Evolutionary conservation across 2,888 invertebrate species (phyloP), one percentile per base, ranked within the genome.

Genomic region (Ichneumon xanthorius): DNA sequence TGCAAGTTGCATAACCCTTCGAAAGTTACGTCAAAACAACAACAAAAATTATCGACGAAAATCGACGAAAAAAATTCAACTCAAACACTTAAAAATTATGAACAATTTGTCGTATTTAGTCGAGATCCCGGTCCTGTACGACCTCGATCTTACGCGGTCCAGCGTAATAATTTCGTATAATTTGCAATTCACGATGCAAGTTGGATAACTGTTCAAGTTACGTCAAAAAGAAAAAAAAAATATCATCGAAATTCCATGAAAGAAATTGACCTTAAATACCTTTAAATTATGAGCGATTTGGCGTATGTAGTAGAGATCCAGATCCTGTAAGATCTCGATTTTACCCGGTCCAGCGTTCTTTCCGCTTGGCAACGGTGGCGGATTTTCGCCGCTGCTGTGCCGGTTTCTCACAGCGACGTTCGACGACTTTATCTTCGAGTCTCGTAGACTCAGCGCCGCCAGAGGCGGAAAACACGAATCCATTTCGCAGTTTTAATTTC

Each of bases 231-330:
- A 58, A 22, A 22, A 22, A 22, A 45, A 45, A 16, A 11, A 9
- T 26, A 40, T 6, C 33, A 33, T 33, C 33, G 1, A 6, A 33
- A 40, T 40, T 40, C 11, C 40, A 40, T 3, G 40, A 40, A 30
- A 30, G 30, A 48, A 22, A 79, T 22, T 40, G 40, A 48, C n/a
- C 26, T 40, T 37, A 61, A 14, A 53, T 93, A 95, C 95, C 95
- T 95, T 95, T 78, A 95, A 93, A 90, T 95, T 95, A 90, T 95
- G 95, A 70, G 95, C 95, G 82, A 95, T 95, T 91, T 95, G 95
- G 71, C 95, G 94, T 88, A 95, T 95, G 91, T 95, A 95, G 92
- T 95, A 95, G 75, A 95, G 93, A 90, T 95, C 95, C 90, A 95
- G 92, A 92, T 95, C 95, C 88, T 95, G 95, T 50, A 95, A 91